Conservation (phyloP, 2,113 vertebrate genomes). For the Tachuris rubrigastra region DNA sequence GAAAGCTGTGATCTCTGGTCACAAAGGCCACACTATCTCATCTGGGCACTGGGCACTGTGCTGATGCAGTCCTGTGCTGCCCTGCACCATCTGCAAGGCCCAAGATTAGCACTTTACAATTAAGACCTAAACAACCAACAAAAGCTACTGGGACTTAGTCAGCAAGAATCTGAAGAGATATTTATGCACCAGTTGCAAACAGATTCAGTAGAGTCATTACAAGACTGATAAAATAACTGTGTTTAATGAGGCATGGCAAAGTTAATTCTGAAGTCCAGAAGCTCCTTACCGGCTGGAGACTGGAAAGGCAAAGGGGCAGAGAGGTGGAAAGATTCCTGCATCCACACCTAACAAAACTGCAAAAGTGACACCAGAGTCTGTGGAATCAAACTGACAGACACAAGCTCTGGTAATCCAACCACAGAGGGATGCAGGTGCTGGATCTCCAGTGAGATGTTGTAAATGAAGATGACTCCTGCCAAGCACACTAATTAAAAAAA, state of each 20-base stretch:
- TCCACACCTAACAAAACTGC: neutral
- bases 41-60: neutral
- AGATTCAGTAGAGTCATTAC: neutral
- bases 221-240: neutral
- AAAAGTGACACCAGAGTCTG: neutral
- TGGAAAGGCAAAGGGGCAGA: neutral
- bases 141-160: neutral
- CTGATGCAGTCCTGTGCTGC: neutral
- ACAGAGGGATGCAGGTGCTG: neutral
- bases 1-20: neutral
- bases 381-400: neutral
- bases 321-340: neutral
- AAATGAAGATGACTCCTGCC: neutral
- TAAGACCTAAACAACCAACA: neutral
- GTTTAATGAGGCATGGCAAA: neutral
- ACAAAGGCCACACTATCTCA: neutral
- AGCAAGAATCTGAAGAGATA: neutral
- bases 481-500: neutral
- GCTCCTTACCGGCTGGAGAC: neutral
- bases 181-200: neutral
- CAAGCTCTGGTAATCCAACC: neutral
- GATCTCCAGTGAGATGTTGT: neutral
- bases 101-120: neutral
- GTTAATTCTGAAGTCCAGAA: neutral
- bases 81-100: neutral